Percentiles rank a stretch among this genome's conserved stretches.
Conservation (phyloP, 2,888 invertebrate species). For the Calameuta pallipes region DNA sequence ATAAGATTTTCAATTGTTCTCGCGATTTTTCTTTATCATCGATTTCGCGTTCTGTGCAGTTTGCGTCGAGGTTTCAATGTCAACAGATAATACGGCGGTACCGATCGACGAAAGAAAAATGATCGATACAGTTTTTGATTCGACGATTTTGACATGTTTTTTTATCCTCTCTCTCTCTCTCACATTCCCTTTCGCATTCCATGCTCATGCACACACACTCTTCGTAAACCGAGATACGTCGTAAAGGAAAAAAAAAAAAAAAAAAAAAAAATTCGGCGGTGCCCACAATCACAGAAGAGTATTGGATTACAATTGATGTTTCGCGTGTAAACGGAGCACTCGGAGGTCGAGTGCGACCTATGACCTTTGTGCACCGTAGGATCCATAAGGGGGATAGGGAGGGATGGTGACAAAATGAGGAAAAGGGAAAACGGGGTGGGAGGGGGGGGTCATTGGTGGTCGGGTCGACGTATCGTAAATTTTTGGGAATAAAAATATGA, state of each 20-base stretch:
- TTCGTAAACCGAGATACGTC: background rate
- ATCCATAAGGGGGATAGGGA: background rate
- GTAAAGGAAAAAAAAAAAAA: background rate
- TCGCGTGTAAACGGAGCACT: background rate
- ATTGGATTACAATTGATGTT: background rate
- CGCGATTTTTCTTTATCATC: background rate
- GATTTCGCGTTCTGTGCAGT: background rate
- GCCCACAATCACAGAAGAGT: background rate
- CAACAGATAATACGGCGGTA: background rate
- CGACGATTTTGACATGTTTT: background rate
- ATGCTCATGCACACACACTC: background rate
- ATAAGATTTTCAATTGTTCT: background rate
- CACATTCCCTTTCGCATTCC: background rate
- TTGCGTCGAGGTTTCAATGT: background rate
- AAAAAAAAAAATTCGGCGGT: background rate
- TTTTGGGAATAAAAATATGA: background rate
- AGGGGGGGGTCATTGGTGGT: background rate
- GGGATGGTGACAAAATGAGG: background rate
- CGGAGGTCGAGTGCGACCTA: background rate
- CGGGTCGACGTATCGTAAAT: background rate
- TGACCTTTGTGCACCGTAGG: background rate
- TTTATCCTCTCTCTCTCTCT: too few species aligned
- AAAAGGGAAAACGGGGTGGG: background rate
- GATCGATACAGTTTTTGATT: background rate
- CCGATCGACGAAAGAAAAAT: background rate